These are phyloP conservation scores for Agonopterix arenella DNA, from an alignment of 2,888 invertebrate genomes.

Conservation along the genomic window DNA sequence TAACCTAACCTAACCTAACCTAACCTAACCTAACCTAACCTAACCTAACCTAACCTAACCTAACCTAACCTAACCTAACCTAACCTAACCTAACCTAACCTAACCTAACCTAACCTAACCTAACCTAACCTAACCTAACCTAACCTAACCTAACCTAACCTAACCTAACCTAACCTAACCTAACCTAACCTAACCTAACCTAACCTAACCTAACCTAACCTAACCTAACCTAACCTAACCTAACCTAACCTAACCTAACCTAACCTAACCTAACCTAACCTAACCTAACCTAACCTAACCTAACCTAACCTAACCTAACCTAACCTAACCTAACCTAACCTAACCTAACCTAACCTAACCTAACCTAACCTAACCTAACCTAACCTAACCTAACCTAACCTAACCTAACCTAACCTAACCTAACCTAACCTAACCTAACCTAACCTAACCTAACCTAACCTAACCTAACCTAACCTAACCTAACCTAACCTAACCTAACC, in stretches of 20 bases:
- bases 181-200: conserved; percentile 10
- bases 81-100: conserved; percentile 9
- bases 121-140: conserved; percentile 10
- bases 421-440: conserved; percentile 8
- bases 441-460: conserved; percentile 2
- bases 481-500: background rate
- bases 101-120: conserved; percentile 10
- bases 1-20: conserved; percentile 16
- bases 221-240: conserved; percentile 12
- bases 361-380: conserved; percentile 16
- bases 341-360: conserved; percentile 16
- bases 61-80: conserved; percentile 9
- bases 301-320: conserved; percentile 16
- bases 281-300: conserved; percentile 15
- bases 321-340: conserved; percentile 16
- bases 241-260: conserved; percentile 17
- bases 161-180: conserved; percentile 11
- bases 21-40: conserved; percentile 15
- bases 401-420: conserved; percentile 11
- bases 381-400: conserved; percentile 17
- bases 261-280: conserved; percentile 16
- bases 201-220: conserved; percentile 11
- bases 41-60: conserved; percentile 12
- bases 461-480: background rate
- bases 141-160: conserved; percentile 10